Percentiles rank a stretch among this genome's conserved stretches.
Evolutionary conservation across 2,888 invertebrate genomes (phyloP).

Genomic region (Ormyrus pomaceus): DNA sequence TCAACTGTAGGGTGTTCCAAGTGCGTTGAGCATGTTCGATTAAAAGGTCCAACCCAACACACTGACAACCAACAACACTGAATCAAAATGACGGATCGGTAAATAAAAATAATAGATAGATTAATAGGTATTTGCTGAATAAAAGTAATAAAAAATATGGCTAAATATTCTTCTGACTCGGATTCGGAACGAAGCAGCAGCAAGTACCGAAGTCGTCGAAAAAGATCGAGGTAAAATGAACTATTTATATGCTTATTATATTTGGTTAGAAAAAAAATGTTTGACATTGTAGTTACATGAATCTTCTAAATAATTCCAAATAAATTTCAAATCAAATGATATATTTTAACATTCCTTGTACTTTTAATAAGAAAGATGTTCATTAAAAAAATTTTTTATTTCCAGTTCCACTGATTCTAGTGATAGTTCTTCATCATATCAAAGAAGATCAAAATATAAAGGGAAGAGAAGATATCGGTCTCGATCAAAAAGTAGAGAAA

Average conservation of each 20-base stretch:
- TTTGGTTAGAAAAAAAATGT: not conserved
- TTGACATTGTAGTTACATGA: not conserved
- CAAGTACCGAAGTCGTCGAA: slow-evolving; percentile 63
- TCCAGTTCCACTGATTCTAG: slow-evolving; percentile 64
- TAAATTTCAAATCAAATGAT: slow-evolving; percentile 4
- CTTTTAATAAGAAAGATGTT: not conserved
- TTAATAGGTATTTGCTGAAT: too few species aligned
- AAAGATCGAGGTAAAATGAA: slow-evolving; percentile 62
- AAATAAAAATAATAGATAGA: too few species aligned
- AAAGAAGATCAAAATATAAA: slow-evolving; percentile 69
- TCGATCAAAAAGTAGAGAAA: slow-evolving; percentile 68
- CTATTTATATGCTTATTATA: not conserved
- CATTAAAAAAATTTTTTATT: slow-evolving; percentile 5
- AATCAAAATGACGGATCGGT: too few species aligned
- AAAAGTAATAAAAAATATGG: slow-evolving; percentile 60
- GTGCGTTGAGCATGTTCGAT: too few species aligned
- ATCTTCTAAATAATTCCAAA: not conserved
- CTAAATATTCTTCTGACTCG: slow-evolving; percentile 72
- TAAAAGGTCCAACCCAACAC: too few species aligned
- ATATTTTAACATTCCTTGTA: not conserved
- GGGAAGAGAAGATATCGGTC: slow-evolving; percentile 68
- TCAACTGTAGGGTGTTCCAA: too few species aligned
- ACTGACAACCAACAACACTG: too few species aligned
- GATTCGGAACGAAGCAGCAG: slow-evolving; percentile 70
- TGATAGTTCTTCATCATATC: slow-evolving; percentile 67